Evolutionary conservation across 2,797 vertebrate species (phyloP).

Genomic region (Dicrostonyx torquatus): DNA sequence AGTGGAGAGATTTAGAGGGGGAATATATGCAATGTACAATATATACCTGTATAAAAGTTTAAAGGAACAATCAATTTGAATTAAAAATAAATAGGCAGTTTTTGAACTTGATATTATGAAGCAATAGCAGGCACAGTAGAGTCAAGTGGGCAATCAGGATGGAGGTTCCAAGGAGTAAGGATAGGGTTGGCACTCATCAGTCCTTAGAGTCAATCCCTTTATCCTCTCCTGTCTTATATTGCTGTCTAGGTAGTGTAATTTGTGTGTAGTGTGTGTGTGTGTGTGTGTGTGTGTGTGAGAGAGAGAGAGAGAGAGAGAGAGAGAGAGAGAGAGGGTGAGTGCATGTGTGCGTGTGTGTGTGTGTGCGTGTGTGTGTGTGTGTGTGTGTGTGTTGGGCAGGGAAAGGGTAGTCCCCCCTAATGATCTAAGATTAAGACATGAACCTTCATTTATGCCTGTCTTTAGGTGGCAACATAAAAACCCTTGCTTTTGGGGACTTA

Average conservation of each 20-base stretch:
- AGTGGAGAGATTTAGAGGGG: background rate
- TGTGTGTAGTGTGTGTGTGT: background rate
- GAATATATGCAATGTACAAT: background rate
- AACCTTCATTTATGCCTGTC: background rate
- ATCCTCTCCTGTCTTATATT: background rate
- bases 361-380: background rate
- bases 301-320: too few relatives aligned
- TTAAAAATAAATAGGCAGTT: background rate
- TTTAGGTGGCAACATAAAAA: background rate
- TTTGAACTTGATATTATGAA: slow-evolving; percentile 38
- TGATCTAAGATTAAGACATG: slow-evolving; percentile 25
- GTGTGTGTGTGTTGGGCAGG: background rate
- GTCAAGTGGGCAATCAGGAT: background rate
- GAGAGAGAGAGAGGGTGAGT: background rate
- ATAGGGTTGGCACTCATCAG: background rate
- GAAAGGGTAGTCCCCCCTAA: background rate
- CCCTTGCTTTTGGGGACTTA: slow-evolving; percentile 29
- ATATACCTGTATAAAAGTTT: background rate
- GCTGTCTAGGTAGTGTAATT: background rate
- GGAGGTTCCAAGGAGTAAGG: background rate
- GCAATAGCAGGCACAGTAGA: background rate
- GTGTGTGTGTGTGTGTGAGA: background rate
- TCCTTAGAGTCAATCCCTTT: background rate
- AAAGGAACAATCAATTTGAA: background rate
- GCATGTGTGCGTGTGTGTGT: background rate